These are phyloP conservation scores for Stichopus chloronotus DNA, from an alignment of 35 echinoderm and acorn worm species.

Conservation along the genomic window DNA sequence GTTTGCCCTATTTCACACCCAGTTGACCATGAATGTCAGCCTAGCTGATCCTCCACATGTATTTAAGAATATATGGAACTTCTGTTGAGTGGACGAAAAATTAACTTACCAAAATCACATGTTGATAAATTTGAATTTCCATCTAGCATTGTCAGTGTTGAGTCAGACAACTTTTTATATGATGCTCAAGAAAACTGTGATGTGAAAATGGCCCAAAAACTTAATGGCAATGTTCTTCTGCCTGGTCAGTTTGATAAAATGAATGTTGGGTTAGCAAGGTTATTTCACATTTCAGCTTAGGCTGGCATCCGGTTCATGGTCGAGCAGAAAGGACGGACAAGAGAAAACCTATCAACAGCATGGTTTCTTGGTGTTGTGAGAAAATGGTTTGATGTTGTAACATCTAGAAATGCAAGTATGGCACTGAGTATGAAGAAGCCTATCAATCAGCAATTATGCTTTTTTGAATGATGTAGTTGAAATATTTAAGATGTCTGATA, in stretches of 20 bases:
- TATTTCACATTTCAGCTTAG: not conserved
- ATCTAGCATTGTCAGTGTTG: not conserved
- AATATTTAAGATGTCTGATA: not conserved
- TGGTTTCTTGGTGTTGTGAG: not conserved
- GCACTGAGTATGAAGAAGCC: slow-evolving; percentile 24
- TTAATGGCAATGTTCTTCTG: not conserved
- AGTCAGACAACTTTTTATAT: not conserved
- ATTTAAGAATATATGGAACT: not conserved
- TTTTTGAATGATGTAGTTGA: not conserved
- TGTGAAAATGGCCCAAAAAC: slow-evolving; percentile 20
- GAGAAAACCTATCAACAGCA: not conserved
- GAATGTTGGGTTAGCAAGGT: not conserved
- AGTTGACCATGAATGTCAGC: too few species aligned
- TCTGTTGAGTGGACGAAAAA: slow-evolving; percentile 25
- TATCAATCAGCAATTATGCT: not conserved
- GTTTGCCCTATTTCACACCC: too few species aligned
- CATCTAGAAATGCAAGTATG: slow-evolving; percentile 11
- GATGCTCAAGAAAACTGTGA: not conserved
- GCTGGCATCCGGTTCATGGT: slow-evolving; percentile 17
- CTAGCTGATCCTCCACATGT: too few species aligned
- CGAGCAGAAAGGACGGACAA: too few species aligned
- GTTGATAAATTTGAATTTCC: slow-evolving; percentile 18
- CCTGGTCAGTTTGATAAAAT: slow-evolving; percentile 33
- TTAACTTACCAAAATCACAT: not conserved
- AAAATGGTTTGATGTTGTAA: slow-evolving; percentile 13